Evolutionary conservation across 1,140 invertebrate species (phyloP).

Genomic region (Lepidostoma basale): DNA sequence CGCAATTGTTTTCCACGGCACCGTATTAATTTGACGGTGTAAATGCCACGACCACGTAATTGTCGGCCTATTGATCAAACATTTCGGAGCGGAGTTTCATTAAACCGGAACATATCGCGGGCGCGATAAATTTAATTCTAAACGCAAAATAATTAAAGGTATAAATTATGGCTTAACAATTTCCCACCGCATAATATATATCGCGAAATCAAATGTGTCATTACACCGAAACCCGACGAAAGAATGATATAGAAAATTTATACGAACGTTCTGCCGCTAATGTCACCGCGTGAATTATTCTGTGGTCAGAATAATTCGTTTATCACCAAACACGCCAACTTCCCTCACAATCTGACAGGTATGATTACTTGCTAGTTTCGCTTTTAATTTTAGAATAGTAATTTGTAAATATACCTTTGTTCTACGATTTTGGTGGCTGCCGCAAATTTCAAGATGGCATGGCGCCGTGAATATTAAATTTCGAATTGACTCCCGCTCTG

Average conservation of each 20-base stretch:
- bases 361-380: not conserved
- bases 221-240: slow-evolving; percentile 14
- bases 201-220: slow-evolving; percentile 18
- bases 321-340: slow-evolving; percentile 1
- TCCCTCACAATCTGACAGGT: not conserved
- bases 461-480: slow-evolving; percentile 32
- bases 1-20: not conserved
- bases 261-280: not conserved
- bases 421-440: not conserved
- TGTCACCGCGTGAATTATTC: slow-evolving; percentile 8
- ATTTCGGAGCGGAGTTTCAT: slow-evolving; percentile 12
- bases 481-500: slow-evolving; percentile 28
- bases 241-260: slow-evolving; percentile 23
- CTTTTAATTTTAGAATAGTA: not conserved
- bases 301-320: slow-evolving; percentile 4
- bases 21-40: slow-evolving; percentile 1
- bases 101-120: slow-evolving; percentile 15
- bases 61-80: slow-evolving; percentile 24
- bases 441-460: slow-evolving; percentile 28
- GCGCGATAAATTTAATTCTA: slow-evolving; percentile 31
- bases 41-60: slow-evolving; percentile 11
- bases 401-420: not conserved
- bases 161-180: slow-evolving; percentile 29
- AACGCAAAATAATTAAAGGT: slow-evolving; percentile 33
- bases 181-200: not conserved